These are phyloP conservation scores for Orgyia antiqua DNA, from an alignment of 2,888 invertebrate genomes.

Conservation along the genomic window DNA sequence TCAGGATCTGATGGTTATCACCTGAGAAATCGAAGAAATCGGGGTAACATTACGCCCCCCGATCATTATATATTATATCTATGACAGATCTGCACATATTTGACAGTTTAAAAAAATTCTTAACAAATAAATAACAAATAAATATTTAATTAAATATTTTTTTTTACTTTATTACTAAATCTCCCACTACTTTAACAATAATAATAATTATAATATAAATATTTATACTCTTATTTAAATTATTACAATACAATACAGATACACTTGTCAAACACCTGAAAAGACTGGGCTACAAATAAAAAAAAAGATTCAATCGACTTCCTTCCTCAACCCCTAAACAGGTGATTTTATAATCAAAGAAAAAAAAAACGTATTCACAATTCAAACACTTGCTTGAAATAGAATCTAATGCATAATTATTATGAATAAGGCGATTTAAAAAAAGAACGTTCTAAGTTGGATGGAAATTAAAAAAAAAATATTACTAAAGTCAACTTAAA, in stretches of 20 bases:
- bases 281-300: conserved; percentile 27
- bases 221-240: neutral
- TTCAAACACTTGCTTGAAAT: conserved; percentile 52
- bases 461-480: conserved; percentile 36
- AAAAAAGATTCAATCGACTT: conserved; percentile 45
- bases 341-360: conserved; percentile 53
- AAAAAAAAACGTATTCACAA: conserved; percentile 49
- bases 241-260: conserved; percentile 9
- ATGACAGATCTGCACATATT: no score
- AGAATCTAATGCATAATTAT: conserved; percentile 37
- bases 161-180: no score
- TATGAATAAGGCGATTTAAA: conserved; percentile 29
- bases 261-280: conserved; percentile 28
- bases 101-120: no score
- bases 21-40: no score
- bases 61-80: no score
- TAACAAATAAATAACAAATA: no score
- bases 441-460: conserved; percentile 39
- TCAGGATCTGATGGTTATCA: no score
- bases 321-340: conserved; percentile 64
- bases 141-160: no score
- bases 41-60: no score
- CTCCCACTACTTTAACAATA: no score
- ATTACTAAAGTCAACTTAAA: neutral
- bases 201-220: no score